These are phyloP conservation scores for Mungos mungo DNA, from an alignment of 2,113 vertebrate genomes.

Conservation along the genomic window DNA sequence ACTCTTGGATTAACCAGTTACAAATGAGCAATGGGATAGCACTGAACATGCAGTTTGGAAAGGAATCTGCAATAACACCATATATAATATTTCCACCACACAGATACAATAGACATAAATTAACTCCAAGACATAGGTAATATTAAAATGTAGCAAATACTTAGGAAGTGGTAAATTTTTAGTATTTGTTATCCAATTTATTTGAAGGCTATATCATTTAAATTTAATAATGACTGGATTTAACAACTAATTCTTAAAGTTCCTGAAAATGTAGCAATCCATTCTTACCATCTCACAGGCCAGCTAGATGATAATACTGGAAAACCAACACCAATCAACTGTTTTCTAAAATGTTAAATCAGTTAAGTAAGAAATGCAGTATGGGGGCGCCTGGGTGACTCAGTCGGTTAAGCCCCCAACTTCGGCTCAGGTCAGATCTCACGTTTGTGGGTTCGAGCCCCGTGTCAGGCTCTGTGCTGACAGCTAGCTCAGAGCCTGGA, in stretches of 20 bases:
- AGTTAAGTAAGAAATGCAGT: not conserved
- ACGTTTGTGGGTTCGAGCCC: too few relatives aligned
- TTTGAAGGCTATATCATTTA: not conserved
- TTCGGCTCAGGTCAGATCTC: too few relatives aligned
- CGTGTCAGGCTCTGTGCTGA: too few relatives aligned
- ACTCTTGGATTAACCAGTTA: not conserved
- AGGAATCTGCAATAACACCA: not conserved
- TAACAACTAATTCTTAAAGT: not conserved
- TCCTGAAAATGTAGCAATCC: not conserved
- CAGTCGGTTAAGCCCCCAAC: too few relatives aligned
- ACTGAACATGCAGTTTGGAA: not conserved
- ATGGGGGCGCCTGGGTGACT: too few relatives aligned
- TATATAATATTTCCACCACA: not conserved
- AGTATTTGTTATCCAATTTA: not conserved
- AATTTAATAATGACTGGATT: not conserved
- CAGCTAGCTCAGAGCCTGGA: too few relatives aligned
- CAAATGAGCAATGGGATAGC: too few relatives aligned
- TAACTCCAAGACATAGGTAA: not conserved
- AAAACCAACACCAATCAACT: not conserved
- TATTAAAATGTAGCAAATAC: not conserved
- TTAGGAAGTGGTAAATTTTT: not conserved
- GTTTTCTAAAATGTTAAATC: not conserved
- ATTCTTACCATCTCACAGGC: not conserved
- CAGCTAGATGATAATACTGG: not conserved
- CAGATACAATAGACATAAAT: not conserved